These are phyloP conservation scores for Pseudomyrmex pallidus DNA, from an alignment of 1,140 invertebrate species.

Conservation along the genomic window DNA sequence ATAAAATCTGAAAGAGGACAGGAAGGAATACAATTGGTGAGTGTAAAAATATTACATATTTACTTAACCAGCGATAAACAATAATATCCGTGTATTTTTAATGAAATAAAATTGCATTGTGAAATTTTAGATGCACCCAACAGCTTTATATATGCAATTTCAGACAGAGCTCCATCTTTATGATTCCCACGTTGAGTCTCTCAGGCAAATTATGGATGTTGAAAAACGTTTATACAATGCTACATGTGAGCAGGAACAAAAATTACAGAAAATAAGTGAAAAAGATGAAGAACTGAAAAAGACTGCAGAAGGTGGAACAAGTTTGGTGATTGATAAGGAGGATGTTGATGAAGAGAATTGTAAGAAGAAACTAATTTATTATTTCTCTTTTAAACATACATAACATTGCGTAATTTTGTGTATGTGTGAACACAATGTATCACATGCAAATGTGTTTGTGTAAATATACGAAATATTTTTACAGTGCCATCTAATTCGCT, in stretches of 20 bases:
- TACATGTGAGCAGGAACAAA: constrained; percentile 75
- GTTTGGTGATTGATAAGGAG: constrained; percentile 62
- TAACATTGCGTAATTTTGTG: not conserved
- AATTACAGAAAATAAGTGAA: constrained; percentile 72
- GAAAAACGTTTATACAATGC: constrained; percentile 80
- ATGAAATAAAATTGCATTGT: constrained; percentile 47
- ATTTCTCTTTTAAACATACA: not conserved
- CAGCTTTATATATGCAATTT: constrained; percentile 83
- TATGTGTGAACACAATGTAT: too few relatives aligned
- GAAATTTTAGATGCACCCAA: constrained; percentile 78
- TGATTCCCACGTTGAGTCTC: constrained; percentile 82
- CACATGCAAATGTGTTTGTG: not conserved
- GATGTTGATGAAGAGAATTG: constrained; percentile 65
- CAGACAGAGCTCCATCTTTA: constrained; percentile 83
- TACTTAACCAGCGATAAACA: not conserved
- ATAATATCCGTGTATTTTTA: constrained; percentile 14
- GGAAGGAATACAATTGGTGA: constrained; percentile 73
- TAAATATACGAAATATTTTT: constrained; percentile 22
- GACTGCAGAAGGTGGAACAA: not conserved
- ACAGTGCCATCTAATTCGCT: not conserved
- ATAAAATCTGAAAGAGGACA: constrained; percentile 57
- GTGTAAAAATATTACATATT: constrained; percentile 22
- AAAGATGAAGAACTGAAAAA: constrained; percentile 65
- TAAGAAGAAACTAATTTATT: constrained; percentile 18
- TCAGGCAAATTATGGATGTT: constrained; percentile 80